Evolutionary conservation across 2,113 vertebrate genomes (phyloP).

Genomic region (Polypterus bichir): DNA sequence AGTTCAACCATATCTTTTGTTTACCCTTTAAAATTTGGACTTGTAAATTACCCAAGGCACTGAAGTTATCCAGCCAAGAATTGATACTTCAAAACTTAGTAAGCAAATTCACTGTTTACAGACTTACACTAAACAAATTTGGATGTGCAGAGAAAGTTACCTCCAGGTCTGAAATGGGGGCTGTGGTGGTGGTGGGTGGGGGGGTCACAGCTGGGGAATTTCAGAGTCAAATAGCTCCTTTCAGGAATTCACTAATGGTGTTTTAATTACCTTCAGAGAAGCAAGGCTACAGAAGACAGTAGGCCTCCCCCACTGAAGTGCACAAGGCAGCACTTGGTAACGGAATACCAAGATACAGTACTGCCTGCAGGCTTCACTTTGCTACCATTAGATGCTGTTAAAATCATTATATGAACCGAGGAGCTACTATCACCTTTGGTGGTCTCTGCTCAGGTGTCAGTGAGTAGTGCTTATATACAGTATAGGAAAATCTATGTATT

Average conservation of each 20-base stretch:
- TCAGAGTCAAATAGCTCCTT: slow-evolving; percentile 14
- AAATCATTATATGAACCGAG: neutral
- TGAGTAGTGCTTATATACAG: neutral
- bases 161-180: no score
- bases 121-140: no score
- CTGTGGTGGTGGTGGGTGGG: no score
- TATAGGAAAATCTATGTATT: no score
- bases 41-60: no score
- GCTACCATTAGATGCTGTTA: no score
- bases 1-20: no score
- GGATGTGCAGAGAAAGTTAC: no score
- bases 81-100: no score
- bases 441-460: slow-evolving; percentile 18
- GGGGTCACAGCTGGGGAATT: slow-evolving; percentile 9
- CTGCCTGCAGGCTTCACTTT: slow-evolving; percentile 9
- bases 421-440: neutral
- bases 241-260: slow-evolving; percentile 14
- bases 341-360: neutral
- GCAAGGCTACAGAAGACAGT: slow-evolving; percentile 3
- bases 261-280: slow-evolving; percentile 11
- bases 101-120: no score
- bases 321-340: neutral
- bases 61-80: no score
- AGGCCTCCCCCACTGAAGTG: slow-evolving; percentile 5
- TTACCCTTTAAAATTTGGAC: no score